Evolutionary conservation across 2,888 invertebrate species (phyloP).

Genomic region (Tachina lurida): DNA sequence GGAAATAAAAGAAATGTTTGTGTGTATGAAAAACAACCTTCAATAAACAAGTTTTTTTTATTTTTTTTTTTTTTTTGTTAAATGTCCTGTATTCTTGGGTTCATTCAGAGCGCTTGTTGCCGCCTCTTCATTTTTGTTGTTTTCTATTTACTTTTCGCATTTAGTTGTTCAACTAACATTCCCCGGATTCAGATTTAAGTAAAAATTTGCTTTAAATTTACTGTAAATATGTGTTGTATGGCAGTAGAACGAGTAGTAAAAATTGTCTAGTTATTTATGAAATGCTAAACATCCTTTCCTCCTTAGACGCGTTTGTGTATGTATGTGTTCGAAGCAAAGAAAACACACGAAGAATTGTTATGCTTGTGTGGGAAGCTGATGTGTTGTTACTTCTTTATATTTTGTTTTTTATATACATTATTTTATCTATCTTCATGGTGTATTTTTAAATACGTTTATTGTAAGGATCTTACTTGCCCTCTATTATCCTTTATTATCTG

Average conservation of each 20-base stretch:
- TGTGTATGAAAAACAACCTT: constrained; percentile 32
- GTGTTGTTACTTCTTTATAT: not conserved
- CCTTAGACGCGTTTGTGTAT: not conserved
- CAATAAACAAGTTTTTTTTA: constrained; percentile 18
- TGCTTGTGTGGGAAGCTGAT: constrained; percentile 13
- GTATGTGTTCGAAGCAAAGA: not conserved
- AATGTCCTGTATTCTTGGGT: constrained; percentile 10
- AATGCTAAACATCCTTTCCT: not conserved
- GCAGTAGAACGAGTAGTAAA: not conserved
- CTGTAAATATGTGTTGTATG: constrained; percentile 1
- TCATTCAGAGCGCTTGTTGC: constrained; percentile 20
- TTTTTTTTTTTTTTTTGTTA: constrained; percentile 33
- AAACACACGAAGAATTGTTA: too few species aligned
- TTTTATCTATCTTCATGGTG: constrained; percentile 12
- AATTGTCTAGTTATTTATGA: constrained; percentile 18
- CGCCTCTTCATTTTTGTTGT: constrained; percentile 23
- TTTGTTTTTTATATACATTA: not conserved
- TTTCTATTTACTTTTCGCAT: constrained; percentile 3
- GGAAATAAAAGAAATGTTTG: not conserved
- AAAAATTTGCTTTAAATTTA: constrained; percentile 31
- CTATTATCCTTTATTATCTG: too few species aligned
- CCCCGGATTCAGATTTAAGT: not conserved
- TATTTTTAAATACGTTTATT: not conserved
- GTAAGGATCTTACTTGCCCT: too few species aligned
- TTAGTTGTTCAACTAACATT: not conserved